Evolutionary conservation across 2,888 invertebrate species (phyloP), one percentile per base, ranked within the genome.

Genomic region (Catocala fraxini): DNA sequence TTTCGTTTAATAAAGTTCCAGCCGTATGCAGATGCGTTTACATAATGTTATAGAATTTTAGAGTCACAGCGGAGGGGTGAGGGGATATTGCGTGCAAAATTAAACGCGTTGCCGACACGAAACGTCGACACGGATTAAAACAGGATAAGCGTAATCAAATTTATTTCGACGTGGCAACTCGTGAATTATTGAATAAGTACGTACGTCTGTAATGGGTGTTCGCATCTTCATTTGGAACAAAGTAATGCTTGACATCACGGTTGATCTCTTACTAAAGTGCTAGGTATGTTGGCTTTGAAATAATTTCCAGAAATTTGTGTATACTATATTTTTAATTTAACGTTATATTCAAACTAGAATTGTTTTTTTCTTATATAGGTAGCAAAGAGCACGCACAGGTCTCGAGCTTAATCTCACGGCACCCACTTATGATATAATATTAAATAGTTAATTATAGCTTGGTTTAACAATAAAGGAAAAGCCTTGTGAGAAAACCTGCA

Each of bases 1-100:
- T 89, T 87, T 85, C 83, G 84, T 86, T 86, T 89, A 89, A 89
- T 89, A 89, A 87, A 87, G 86, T 84, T 81, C 75, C 78, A 72
- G 66, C 64, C 62, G 77, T 76, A 82, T 86, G 87, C 83, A 82
- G 81, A 81, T 82, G 85, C 82, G 85, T 84, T 82, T 81, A 84
- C 82, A 83, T 83, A 83, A 83, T 80, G 73, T 80, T 75, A 75
- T 73, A 73, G 81, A 77, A 79, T 74, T 75, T 77, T 69, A 73
- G 75, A 74, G 69, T 35, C 35, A 12, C 49, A 52, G 56, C 48
- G 53, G 62, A 46, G 49, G 51, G 46, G 48, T 42, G 51, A 56
- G 49, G 45, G 48, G 45, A 45, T 56, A 39, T 45, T 63, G 67
- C 59, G 59, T 76, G 56, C 63, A 64, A 75, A 65, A 71, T 77